Evolutionary conservation across 1,140 invertebrate species (phyloP).

Genomic region (Drosophila ambigua): DNA sequence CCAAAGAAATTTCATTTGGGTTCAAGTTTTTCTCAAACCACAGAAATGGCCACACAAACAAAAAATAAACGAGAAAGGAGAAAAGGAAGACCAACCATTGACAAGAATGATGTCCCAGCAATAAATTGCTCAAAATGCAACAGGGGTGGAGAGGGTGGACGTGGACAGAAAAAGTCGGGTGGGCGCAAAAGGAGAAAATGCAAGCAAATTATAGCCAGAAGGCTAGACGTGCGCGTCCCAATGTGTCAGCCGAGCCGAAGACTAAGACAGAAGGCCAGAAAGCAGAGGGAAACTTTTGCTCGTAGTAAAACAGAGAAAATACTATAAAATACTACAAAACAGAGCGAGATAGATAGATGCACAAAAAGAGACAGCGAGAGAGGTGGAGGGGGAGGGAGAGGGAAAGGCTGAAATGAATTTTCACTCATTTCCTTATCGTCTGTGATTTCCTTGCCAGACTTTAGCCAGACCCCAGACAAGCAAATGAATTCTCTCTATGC

Average conservation of each 20-base stretch:
- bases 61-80: constrained; percentile 7
- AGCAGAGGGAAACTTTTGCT: constrained; percentile 9
- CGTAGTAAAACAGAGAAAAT: constrained; percentile 37
- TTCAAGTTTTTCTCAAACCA: constrained; percentile 46
- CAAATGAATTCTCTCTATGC: constrained; percentile 80
- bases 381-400: background rate
- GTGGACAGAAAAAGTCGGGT: too few species aligned
- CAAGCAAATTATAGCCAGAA: constrained; percentile 69
- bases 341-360: constrained; percentile 1
- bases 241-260: background rate
- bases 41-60: constrained; percentile 38
- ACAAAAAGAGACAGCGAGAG: background rate
- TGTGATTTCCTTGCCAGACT: constrained; percentile 79
- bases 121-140: constrained; percentile 76
- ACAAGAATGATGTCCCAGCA: constrained; percentile 50
- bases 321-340: constrained; percentile 44
- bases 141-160: background rate
- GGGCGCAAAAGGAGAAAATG: constrained; percentile 31
- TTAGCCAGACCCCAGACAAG: constrained; percentile 46
- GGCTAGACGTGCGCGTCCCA: background rate
- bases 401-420: constrained; percentile 72
- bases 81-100: constrained; percentile 21
- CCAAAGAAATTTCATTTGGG: constrained; percentile 49
- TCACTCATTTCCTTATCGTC: constrained; percentile 82
- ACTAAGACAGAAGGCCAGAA: constrained; percentile 14